A percentile compares a stretch with the other conserved stretches of the same genome.
Conservation (phyloP, 35 echinoderm and acorn worm genomes). For the Eucidaris tribuloides region DNA sequence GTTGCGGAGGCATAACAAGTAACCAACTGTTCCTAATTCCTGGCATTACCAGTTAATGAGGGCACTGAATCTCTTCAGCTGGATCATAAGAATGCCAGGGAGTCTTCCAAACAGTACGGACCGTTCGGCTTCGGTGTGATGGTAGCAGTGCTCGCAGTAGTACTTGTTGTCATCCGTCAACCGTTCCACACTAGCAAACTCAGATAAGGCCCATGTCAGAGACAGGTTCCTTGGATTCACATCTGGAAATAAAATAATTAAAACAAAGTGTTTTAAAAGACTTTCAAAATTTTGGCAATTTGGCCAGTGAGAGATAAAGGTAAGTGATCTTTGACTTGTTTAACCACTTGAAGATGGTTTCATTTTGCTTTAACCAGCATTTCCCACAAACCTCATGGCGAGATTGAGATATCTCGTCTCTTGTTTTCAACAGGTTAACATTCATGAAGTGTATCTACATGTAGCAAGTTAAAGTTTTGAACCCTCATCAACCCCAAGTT, state of each 20-base stretch:
- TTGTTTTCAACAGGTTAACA: too few species aligned
- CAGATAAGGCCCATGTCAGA: slow-evolving; percentile 84
- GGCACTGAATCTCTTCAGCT: slow-evolving; percentile 86
- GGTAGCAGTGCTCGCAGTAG: slow-evolving; percentile 82
- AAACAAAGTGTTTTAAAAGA: neutral
- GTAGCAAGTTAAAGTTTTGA: too few species aligned
- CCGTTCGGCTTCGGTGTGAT: slow-evolving; percentile 77
- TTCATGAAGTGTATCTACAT: too few species aligned
- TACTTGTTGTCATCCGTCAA: slow-evolving; percentile 95
- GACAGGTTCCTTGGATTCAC: slow-evolving; percentile 42
- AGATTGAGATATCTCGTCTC: too few species aligned
- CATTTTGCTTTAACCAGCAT: too few species aligned
- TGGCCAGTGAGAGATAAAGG: too few species aligned
- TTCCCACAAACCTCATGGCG: too few species aligned
- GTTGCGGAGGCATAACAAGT: too few species aligned
- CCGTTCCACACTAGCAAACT: slow-evolving; percentile 80
- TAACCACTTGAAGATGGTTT: too few species aligned
- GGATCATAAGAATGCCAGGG: slow-evolving; percentile 68
- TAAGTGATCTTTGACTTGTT: too few species aligned
- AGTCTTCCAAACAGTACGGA: slow-evolving; percentile 81
- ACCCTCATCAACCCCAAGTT: too few species aligned
- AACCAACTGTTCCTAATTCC: too few species aligned
- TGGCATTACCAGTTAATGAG: slow-evolving; percentile 12
- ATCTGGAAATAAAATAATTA: slow-evolving; percentile 22
- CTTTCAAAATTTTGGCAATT: neutral